These are phyloP conservation scores for Ceyx melanurus DNA, from an alignment of 2,113 vertebrate species.

Conservation along the genomic window DNA sequence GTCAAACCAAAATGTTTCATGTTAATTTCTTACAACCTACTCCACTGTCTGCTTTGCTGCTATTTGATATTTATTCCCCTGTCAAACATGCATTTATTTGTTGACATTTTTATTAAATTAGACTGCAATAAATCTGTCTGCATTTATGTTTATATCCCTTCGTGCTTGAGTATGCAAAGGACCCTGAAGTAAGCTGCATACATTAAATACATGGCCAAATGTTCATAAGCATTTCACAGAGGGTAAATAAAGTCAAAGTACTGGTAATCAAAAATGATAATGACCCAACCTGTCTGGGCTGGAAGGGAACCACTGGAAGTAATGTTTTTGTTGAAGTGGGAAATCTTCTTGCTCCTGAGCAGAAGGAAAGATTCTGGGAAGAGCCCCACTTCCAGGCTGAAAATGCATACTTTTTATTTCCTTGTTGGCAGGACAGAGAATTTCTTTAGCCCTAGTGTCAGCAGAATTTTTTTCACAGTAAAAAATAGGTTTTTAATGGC, in stretches of 20 bases:
- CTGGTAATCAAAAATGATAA: neutral
- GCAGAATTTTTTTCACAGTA: neutral
- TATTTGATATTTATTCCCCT: constrained; percentile 72
- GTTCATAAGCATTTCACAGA: neutral
- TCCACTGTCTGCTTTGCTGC: constrained; percentile 55
- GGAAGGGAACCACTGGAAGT: neutral
- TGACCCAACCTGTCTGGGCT: neutral
- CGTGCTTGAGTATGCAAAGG: constrained; percentile 23
- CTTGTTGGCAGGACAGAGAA: neutral
- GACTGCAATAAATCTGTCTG: constrained; percentile 65
- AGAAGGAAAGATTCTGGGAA: neutral
- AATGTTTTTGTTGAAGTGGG: neutral
- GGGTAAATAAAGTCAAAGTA: neutral
- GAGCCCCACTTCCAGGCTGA: neutral
- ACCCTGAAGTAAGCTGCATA: constrained; percentile 20
- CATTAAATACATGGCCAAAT: constrained; percentile 21
- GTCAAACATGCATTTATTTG: constrained; percentile 71
- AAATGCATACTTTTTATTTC: neutral
- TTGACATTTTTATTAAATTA: constrained; percentile 76
- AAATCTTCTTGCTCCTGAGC: neutral
- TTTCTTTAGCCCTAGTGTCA: neutral
- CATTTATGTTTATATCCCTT: constrained; percentile 50
- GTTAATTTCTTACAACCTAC: constrained; percentile 75
- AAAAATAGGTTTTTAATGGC: neutral
- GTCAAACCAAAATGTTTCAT: constrained; percentile 71